A percentile compares a stretch with the other conserved stretches of the same genome.
Evolutionary conservation across 2,797 vertebrate genomes (phyloP).

Genomic region (Rousettus madagascariensis): DNA sequence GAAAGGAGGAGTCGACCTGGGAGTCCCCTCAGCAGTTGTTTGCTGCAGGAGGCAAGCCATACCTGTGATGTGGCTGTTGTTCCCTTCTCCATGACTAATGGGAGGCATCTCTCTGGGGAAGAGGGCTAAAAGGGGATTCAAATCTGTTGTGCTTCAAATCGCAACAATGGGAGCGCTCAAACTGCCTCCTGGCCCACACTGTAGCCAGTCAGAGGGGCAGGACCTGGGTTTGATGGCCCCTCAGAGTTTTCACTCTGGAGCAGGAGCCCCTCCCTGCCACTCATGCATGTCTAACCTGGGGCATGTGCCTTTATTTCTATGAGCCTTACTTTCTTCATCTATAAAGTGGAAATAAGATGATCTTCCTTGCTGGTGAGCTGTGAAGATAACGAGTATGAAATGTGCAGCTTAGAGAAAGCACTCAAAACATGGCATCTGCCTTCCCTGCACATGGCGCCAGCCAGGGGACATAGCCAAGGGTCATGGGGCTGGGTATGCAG

Average conservation of each 20-base stretch:
- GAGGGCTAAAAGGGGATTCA: not conserved
- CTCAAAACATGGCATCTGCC: not conserved
- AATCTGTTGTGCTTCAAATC: not conserved
- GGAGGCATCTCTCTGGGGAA: no score
- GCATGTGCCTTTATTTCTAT: not conserved
- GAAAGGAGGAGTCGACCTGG: not conserved
- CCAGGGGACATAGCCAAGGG: not conserved
- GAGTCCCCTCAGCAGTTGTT: not conserved
- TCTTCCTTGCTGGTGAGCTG: not conserved
- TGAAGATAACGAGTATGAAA: not conserved
- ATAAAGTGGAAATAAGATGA: not conserved
- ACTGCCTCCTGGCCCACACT: not conserved
- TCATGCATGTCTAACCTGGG: not conserved
- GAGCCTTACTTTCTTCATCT: not conserved
- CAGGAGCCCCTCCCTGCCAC: not conserved
- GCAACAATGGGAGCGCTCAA: not conserved
- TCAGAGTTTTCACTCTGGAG: not conserved
- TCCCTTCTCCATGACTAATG: not conserved
- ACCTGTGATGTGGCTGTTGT: not conserved
- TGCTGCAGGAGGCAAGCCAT: not conserved
- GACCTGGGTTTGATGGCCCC: not conserved
- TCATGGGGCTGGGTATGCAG: no score
- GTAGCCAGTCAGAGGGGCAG: not conserved
- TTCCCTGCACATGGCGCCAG: not conserved
- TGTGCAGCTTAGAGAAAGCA: not conserved